Conservation (phyloP, 2,797 vertebrate species). For the Sebastiscus tertius region DNA sequence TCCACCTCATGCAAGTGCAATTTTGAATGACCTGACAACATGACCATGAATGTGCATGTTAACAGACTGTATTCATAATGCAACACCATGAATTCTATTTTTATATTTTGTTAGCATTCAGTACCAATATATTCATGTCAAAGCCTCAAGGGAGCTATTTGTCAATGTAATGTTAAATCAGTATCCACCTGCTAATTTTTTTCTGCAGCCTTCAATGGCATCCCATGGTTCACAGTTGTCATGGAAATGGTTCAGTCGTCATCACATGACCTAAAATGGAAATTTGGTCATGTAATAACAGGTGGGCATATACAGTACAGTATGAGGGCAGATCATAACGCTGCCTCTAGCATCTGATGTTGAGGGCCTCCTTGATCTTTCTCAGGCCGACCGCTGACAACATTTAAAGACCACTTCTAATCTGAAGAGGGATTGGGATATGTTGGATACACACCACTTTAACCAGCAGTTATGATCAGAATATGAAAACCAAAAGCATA, state of each 20-base stretch:
- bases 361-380: background rate
- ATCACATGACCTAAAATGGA: background rate
- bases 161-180: background rate
- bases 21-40: background rate
- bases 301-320: background rate
- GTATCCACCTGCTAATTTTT: background rate
- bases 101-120: background rate
- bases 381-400: background rate
- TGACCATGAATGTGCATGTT: background rate
- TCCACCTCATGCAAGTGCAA: background rate
- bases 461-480: background rate
- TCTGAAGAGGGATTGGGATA: background rate
- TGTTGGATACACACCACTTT: background rate
- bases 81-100: background rate
- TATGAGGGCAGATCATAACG: background rate
- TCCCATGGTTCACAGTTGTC: background rate
- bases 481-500: background rate
- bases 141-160: background rate
- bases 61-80: background rate
- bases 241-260: background rate
- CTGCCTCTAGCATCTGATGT: background rate
- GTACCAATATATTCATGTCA: background rate
- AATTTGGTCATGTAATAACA: background rate
- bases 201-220: background rate
- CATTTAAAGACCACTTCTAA: background rate